These are phyloP conservation scores for Cygnus atratus DNA, from an alignment of 2,113 vertebrate species.

Conservation along the genomic window DNA sequence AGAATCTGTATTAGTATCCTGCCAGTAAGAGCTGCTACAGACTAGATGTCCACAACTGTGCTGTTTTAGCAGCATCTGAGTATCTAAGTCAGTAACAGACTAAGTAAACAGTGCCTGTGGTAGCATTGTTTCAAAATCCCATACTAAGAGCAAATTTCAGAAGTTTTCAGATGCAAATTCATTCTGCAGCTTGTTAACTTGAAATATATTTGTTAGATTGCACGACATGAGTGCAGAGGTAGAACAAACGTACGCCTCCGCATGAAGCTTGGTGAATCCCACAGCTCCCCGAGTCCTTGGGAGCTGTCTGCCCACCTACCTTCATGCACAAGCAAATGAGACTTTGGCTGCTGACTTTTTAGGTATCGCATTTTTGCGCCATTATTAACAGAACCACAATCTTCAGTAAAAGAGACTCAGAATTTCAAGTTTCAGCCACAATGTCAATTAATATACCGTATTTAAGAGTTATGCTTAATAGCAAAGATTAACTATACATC, in stretches of 20 bases:
- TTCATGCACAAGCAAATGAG: neutral
- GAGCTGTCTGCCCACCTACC: neutral
- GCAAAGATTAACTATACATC: neutral
- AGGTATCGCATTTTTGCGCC: neutral
- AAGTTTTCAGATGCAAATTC: neutral
- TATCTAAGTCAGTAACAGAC: rapidly evolving
- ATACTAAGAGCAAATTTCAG: neutral
- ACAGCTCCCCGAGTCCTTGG: neutral
- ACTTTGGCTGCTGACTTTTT: neutral
- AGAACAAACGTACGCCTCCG: neutral
- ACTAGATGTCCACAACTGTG: neutral
- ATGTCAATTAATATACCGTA: neutral
- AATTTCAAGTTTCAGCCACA: neutral
- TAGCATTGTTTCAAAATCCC: neutral
- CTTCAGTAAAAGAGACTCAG: neutral
- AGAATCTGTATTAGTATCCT: neutral
- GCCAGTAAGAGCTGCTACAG: neutral
- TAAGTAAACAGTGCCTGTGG: neutral
- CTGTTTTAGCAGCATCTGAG: neutral
- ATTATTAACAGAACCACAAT: neutral
- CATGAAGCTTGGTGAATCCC: neutral
- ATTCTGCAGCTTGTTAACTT: neutral
- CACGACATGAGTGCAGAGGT: neutral
- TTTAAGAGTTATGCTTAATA: neutral
- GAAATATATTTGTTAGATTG: neutral